Conservation (phyloP, 2,113 vertebrate species). For the Festucalex cinctus region DNA sequence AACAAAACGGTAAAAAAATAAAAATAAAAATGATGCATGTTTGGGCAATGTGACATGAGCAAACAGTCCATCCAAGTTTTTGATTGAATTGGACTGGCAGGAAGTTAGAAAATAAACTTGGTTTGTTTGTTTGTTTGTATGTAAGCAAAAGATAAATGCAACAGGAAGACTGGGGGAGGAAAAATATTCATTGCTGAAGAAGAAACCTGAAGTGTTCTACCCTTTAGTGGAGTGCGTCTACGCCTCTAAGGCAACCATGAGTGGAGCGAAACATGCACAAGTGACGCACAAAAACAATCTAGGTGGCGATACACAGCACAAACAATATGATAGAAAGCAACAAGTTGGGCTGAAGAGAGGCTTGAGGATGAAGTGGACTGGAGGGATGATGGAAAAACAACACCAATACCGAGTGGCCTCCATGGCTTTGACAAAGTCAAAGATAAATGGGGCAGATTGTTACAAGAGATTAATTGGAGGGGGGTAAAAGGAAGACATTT, state of each 20-base stretch:
- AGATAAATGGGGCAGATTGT: conserved; percentile 37
- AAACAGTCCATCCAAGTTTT: neutral
- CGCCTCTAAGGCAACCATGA: conserved; percentile 1
- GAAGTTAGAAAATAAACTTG: neutral
- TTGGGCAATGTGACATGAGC: neutral
- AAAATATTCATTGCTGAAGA: conserved; percentile 9
- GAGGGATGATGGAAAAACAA: conserved; percentile 29
- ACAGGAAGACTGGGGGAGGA: conserved; percentile 10
- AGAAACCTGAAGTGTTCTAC: conserved; percentile 8
- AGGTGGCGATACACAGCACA: conserved; percentile 13
- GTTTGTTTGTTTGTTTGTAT: neutral
- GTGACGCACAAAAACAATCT: conserved; percentile 20
- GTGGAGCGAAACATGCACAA: conserved; percentile 6
- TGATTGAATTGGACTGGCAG: neutral
- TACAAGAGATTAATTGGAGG: conserved; percentile 31
- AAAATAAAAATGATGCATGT: neutral
- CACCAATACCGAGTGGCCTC: conserved; percentile 40
- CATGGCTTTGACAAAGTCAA: conserved; percentile 30
- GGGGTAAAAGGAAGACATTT: conserved; percentile 21
- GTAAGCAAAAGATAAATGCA: conserved; percentile 15
- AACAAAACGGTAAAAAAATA: neutral
- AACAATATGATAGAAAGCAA: conserved; percentile 4
- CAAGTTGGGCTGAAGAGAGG: conserved; percentile 12
- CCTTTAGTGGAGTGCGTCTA: neutral
- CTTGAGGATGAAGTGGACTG: conserved; percentile 14